A percentile compares a stretch with the other conserved stretches of the same genome.
phyloP scores from a whole-genome alignment of 2,888 invertebrate species.

The Limnephilus lunatus region DNA sequence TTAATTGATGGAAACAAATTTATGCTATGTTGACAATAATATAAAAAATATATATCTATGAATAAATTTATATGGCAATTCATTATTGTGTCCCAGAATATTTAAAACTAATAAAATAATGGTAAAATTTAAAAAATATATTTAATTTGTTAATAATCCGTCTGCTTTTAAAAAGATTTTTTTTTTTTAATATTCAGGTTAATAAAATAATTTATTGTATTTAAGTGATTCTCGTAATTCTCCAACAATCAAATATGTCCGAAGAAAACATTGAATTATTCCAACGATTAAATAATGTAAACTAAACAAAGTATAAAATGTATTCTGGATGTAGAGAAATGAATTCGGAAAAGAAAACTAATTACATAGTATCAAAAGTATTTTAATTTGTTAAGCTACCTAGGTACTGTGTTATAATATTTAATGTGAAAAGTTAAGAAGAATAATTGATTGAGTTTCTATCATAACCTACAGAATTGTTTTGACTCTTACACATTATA shows the following conservation, averaged over 20 bases:
- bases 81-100: constrained; percentile 2
- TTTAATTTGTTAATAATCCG: neutral
- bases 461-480: neutral
- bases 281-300: neutral
- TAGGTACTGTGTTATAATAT: neutral
- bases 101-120: neutral
- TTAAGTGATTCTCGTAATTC: neutral
- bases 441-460: neutral
- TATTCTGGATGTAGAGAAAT: neutral
- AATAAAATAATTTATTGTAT: neutral
- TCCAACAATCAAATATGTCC: neutral
- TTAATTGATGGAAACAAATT: neutral
- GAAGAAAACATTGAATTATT: neutral
- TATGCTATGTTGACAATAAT: neutral
- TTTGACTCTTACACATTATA: neutral
- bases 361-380: neutral
- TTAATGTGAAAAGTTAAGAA: neutral
- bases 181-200: neutral
- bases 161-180: neutral
- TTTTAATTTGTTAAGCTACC: neutral
- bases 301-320: neutral
- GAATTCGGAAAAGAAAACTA: neutral
- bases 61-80: neutral
- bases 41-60: neutral
- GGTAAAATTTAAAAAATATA: neutral